These are phyloP conservation scores for Pycnonotus jocosus DNA, from an alignment of 2,113 vertebrate species.

Conservation along the genomic window DNA sequence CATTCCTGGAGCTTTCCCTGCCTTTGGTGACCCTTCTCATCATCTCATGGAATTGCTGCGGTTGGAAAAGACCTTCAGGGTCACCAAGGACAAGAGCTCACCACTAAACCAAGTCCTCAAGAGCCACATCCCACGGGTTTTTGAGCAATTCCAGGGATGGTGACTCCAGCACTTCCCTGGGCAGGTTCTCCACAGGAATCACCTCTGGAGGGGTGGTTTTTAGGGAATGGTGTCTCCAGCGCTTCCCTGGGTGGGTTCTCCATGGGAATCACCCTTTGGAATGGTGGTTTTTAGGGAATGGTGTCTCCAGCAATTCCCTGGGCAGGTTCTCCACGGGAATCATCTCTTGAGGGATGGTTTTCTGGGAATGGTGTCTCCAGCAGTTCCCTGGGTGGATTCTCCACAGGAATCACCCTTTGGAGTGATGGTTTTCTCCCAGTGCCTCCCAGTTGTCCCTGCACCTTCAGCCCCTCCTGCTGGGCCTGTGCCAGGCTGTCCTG, in stretches of 20 bases:
- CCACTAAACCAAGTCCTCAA: neutral
- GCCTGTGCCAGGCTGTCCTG: neutral
- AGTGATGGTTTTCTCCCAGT: neutral
- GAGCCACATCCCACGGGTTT: rapidly evolving
- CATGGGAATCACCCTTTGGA: neutral
- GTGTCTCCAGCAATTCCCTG: neutral
- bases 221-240: neutral
- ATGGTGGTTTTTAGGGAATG: neutral
- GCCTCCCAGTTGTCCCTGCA: neutral
- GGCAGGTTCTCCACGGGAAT: neutral
- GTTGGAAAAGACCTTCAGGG: neutral
- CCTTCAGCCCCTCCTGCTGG: neutral
- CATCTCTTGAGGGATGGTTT: too few relatives aligned
- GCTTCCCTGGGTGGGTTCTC: neutral
- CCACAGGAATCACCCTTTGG: neutral
- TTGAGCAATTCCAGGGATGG: neutral
- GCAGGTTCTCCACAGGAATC: neutral
- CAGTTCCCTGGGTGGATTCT: neutral
- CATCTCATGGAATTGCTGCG: neutral
- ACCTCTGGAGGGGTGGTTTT: neutral
- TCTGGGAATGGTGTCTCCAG: too few relatives aligned
- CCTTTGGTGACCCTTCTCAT: neutral
- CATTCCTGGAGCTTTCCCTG: neutral
- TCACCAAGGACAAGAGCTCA: neutral
- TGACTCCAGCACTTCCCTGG: neutral